Evolutionary conservation across 2,113 vertebrate species (phyloP), one percentile per base, ranked within the genome.

Genomic region (Brachirus orientalis): DNA sequence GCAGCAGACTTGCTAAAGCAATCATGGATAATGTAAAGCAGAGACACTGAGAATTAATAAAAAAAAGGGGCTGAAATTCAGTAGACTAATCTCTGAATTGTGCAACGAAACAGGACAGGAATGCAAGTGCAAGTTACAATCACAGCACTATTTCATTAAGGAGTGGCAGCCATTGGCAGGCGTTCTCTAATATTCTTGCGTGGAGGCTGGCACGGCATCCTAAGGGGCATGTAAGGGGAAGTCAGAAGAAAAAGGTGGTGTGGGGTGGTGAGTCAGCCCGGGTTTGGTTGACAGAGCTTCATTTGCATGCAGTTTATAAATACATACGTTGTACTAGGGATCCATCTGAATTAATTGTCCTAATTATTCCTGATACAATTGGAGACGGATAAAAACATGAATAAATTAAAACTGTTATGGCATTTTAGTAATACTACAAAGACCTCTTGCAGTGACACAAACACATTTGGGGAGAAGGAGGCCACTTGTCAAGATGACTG

Each of bases 81-180:
- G 69, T 35, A 75, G 72, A 85, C 58, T 73, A 46, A 65, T 86
- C 76, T 88, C 68, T 68, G 83, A 53, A 74, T 66, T 67, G 82
- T 76, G 79, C 56, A 74, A 78, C 75, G 64, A 84, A 85, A 87
- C 80, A 83, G 77, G 69, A 80, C 71, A 77, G 77, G 44, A 60
- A 59, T 77, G 67, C 76, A 84, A 85, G 75, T 62, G 88, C 70
- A 62, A 82, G 82, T 85, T 79, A 82, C 88, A 90, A 86, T 86
- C 76, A 88, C 89, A 88, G 91, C 88, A 92, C 84, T 88, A 85
- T 91, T 91, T 91, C 84, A 92, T 91, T 90, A 87, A 87, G 84
- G 80, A 69, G 85, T 80, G 71, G 79, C 80, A 71, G 68, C 60
- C 47, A 66, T 86, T 90, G 82, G 85, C 87, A 87, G 68, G 3